A percentile compares a stretch with the other conserved stretches of the same genome.
phyloP scores from a whole-genome alignment of 1,140 invertebrate species.

The Drosophila eugracilis region DNA sequence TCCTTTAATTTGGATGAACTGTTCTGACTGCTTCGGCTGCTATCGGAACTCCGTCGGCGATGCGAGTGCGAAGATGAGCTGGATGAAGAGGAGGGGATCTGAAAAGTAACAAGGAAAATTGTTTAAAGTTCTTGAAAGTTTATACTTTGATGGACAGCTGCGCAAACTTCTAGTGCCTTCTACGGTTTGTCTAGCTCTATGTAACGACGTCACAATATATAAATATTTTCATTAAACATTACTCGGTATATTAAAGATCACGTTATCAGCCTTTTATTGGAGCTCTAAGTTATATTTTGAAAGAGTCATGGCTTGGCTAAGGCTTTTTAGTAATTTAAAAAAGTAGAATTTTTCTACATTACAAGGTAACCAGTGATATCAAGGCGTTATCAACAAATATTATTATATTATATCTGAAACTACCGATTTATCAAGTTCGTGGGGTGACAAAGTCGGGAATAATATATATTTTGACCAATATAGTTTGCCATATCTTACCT shows the following conservation, averaged over 20 bases:
- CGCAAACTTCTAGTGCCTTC: not conserved
- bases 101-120: not conserved
- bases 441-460: not conserved
- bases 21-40: constrained; percentile 71
- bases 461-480: not conserved
- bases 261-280: not conserved
- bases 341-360: too few relatives aligned
- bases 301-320: not conserved
- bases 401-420: too few relatives aligned
- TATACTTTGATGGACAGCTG: constrained; percentile 11
- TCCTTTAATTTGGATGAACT: constrained; percentile 52
- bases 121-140: not conserved
- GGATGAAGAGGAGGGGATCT: constrained; percentile 65
- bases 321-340: too few relatives aligned
- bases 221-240: not conserved
- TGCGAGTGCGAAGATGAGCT: constrained; percentile 70
- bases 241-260: not conserved
- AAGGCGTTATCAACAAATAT: too few relatives aligned
- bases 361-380: too few relatives aligned
- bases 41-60: constrained; percentile 75
- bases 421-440: too few relatives aligned
- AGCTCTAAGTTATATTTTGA: not conserved
- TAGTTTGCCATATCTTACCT: constrained; percentile 27
- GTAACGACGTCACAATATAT: not conserved
- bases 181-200: constrained; percentile 4